These are phyloP conservation scores for Falco biarmicus DNA, from an alignment of 2,797 vertebrate species.

Conservation along the genomic window DNA sequence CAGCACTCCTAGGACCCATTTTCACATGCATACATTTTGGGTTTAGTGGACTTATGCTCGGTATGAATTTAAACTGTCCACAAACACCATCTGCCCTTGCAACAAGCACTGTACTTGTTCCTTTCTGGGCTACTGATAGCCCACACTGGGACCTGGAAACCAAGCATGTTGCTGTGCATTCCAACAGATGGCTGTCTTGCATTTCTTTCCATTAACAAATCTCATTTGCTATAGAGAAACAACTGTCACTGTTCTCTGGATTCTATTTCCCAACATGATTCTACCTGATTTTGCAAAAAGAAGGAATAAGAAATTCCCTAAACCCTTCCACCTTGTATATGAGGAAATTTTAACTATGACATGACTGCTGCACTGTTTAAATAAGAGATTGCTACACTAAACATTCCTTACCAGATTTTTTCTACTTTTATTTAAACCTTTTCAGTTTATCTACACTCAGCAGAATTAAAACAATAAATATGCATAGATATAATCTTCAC, in stretches of 20 bases:
- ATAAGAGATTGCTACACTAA: background rate
- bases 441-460: background rate
- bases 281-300: background rate
- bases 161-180: background rate
- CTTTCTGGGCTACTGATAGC: background rate
- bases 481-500: background rate
- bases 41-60: background rate
- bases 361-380: background rate
- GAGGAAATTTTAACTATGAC: background rate
- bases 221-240: background rate
- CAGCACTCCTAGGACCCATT: background rate
- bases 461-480: background rate
- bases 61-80: background rate
- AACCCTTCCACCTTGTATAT: background rate
- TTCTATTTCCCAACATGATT: background rate
- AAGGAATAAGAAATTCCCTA: background rate
- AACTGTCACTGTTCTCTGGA: background rate
- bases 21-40: background rate
- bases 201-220: constrained; percentile 58
- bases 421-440: background rate
- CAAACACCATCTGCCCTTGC: background rate
- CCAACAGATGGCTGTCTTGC: constrained; percentile 80
- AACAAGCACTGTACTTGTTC: rapidly evolving
- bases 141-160: background rate
- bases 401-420: background rate